Evolutionary conservation across 2,797 vertebrate genomes (phyloP), one percentile per base, ranked within the genome.

Genomic region (Rhinella marina): DNA sequence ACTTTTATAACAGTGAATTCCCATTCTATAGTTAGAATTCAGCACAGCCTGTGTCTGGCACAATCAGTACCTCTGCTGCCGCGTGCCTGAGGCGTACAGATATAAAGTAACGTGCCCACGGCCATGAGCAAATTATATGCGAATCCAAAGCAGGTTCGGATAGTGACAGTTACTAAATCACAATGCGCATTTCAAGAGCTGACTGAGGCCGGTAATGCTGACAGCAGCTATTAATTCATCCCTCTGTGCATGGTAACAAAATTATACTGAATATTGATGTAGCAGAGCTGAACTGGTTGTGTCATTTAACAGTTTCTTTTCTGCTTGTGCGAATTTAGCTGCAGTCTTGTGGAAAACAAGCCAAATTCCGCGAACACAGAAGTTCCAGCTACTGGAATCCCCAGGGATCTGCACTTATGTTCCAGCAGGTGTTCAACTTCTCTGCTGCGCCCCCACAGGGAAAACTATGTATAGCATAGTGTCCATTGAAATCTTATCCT

Each of bases 1-100:
- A 13, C 56, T 12, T 79, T 59, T 79, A 66, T 50, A 32, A 9
- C 11, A 50, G 32, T 66, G 81, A 27, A 41, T 54, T 77, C 73
- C 73, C 23, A 52, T 52, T 82, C 81, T 82, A 48, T 66, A 68
- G 59, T 84, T 84, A 84, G 64, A 84, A 84, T 84, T 84, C 64
- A 72, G 50, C 48, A 27, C 66, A 84, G 68, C 66, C 66, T n/a
- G 29, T 61, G 73, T 57, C 57, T 64, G 56, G 72, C 70, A 62
- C 27, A 85, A 23, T 17, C 32, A 11, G 41, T 9, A 77, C 57
- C 59, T 64, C 11, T 52, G 72, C 32, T 59, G n/a, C 56, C 72
- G 25, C 2, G 66, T 61, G 83, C 83, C 72, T 50, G 70, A 52
- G 83, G 83, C 83, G 7, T 17, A 64, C 70, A 76, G 72, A 77